These are phyloP conservation scores for Orestias chungarensis DNA, from an alignment of 2,797 vertebrate genomes.

Conservation along the genomic window DNA sequence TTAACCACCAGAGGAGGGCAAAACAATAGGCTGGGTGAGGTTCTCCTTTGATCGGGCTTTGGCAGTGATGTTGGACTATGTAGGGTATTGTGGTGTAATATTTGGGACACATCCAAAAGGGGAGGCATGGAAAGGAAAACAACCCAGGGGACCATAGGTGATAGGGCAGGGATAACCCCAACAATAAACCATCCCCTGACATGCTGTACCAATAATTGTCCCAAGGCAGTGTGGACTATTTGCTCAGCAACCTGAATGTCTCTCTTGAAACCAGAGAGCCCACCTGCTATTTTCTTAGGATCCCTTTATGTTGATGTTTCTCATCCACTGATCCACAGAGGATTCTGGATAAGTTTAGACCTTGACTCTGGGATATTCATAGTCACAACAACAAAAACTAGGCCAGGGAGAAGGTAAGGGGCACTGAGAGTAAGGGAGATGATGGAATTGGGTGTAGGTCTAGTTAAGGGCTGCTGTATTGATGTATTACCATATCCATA, in stretches of 20 bases:
- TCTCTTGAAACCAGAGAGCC: conserved; percentile 13
- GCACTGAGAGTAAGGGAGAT: neutral
- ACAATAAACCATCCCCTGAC: conserved; percentile 20
- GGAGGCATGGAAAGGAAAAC: conserved; percentile 37
- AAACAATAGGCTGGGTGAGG: conserved; percentile 76
- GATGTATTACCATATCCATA: too few relatives aligned
- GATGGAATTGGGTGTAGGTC: neutral
- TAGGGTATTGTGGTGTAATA: conserved; percentile 33
- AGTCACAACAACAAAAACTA: conserved; percentile 17
- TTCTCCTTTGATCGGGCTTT: conserved; percentile 83
- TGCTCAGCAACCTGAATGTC: conserved; percentile 5
- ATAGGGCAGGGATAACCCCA: conserved; percentile 19
- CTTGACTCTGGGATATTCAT: conserved; percentile 3
- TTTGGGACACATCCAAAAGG: conserved; percentile 50
- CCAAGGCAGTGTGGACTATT: neutral
- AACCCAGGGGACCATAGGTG: conserved; percentile 35
- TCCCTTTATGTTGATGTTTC: conserved; percentile 16
- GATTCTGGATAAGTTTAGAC: conserved; percentile 27
- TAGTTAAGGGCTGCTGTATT: neutral
- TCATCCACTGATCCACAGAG: conserved; percentile 12
- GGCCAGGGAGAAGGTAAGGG: conserved; percentile 1
- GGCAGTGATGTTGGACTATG: conserved; percentile 47
- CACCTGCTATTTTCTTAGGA: conserved; percentile 3
- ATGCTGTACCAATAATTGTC: conserved; percentile 3
- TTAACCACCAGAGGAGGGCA: conserved; percentile 63